Evolutionary conservation across 1,140 invertebrate species (phyloP).

Genomic region (Drosophila athabasca): DNA sequence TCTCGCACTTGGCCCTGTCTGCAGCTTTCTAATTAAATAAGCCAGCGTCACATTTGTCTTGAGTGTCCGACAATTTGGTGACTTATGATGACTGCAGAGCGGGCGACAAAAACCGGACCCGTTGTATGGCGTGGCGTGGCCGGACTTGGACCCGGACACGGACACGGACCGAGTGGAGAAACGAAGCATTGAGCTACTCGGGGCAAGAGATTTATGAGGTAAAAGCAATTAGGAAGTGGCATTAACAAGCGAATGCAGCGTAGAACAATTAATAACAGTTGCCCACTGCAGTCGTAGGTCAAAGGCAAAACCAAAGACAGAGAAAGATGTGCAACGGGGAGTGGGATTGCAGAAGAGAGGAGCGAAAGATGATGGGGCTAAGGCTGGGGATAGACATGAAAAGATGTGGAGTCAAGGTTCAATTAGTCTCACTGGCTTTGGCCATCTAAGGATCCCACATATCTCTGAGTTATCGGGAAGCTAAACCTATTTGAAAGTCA

Average conservation of each 20-base stretch:
- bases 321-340: not conserved
- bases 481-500: no score
- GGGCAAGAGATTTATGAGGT: slow-evolving; percentile 72
- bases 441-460: no score
- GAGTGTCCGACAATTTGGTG: slow-evolving; percentile 75
- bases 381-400: no score
- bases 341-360: not conserved
- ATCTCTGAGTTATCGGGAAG: no score
- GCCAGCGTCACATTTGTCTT: slow-evolving; percentile 77
- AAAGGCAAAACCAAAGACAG: not conserved
- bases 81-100: slow-evolving; percentile 74
- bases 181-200: slow-evolving; percentile 19
- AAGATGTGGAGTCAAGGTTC: no score
- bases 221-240: slow-evolving; percentile 79
- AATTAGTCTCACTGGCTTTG: no score
- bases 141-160: not conserved
- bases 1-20: slow-evolving; percentile 26
- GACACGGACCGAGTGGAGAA: slow-evolving; percentile 7
- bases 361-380: not conserved
- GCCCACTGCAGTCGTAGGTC: slow-evolving; percentile 11
- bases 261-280: slow-evolving; percentile 62
- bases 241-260: slow-evolving; percentile 68
- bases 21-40: slow-evolving; percentile 75
- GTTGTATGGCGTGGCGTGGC: not conserved
- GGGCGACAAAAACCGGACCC: slow-evolving; percentile 29